phyloP scores from a whole-genome alignment of 2,888 invertebrate genomes.

The Lasioglossum marginatum region DNA sequence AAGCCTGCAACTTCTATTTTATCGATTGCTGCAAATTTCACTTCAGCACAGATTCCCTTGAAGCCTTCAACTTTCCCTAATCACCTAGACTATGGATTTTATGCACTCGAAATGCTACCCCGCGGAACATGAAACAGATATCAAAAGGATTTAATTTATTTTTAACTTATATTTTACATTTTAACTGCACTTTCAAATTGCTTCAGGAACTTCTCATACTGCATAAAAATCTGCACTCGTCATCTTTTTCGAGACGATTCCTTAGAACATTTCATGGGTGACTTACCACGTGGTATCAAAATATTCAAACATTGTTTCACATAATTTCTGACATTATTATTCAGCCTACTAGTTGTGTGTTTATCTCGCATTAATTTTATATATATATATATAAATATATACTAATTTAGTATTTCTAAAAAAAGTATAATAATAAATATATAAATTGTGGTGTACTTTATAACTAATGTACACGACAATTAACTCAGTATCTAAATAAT shows the following conservation, averaged over 20 bases:
- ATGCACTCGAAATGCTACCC: neutral
- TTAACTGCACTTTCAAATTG: neutral
- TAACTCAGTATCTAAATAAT: no score
- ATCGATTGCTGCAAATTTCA: neutral
- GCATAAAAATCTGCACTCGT: no score
- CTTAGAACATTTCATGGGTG: neutral
- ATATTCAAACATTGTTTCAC: neutral
- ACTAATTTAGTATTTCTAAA: no score
- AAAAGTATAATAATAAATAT: no score
- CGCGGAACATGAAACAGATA: neutral
- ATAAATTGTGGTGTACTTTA: no score
- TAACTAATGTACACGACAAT: no score
- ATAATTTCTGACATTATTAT: neutral
- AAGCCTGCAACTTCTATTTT: neutral
- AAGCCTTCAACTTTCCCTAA: neutral
- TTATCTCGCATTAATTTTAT: no score
- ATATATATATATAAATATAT: no score
- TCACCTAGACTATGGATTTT: neutral
- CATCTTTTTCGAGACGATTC: neutral
- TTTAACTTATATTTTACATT: no score
- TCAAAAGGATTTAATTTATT: neutral
- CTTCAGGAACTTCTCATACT: neutral
- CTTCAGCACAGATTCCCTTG: neutral
- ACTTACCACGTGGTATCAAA: no score
- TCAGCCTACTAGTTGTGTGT: neutral